A percentile compares a stretch with the other conserved stretches of the same genome.
Conservation (phyloP, 2,888 invertebrate genomes). For the Eutolmus rufibarbis region DNA sequence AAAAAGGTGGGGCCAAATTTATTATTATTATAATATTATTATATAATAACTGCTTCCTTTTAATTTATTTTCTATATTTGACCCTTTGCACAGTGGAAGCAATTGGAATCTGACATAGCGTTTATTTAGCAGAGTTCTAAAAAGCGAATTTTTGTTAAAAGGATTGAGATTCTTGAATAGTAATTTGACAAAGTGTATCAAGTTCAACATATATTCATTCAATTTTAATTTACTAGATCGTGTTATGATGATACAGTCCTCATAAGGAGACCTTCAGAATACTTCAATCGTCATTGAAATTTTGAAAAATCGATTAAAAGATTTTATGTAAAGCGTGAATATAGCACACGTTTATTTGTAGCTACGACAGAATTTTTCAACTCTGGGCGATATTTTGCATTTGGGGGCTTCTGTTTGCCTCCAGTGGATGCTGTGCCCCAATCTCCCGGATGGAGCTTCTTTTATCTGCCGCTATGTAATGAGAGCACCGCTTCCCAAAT, state of each 20-base stretch:
- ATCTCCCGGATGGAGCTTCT: background rate
- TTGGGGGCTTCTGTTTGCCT: background rate
- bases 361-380: background rate
- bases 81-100: too few species aligned
- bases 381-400: background rate
- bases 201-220: background rate
- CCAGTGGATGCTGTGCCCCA: background rate
- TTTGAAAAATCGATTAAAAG: background rate
- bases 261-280: background rate
- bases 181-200: background rate
- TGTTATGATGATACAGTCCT: background rate
- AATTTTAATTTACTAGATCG: background rate
- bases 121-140: background rate
- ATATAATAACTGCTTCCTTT: too few species aligned
- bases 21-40: too few species aligned
- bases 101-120: background rate
- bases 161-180: background rate
- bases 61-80: too few species aligned
- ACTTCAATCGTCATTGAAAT: background rate
- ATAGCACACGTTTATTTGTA: background rate
- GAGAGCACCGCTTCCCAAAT: background rate
- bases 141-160: background rate
- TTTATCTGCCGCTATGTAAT: background rate
- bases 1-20: too few species aligned
- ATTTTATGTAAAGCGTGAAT: background rate